A percentile compares a stretch with the other conserved stretches of the same genome.
phyloP scores from a whole-genome alignment of 2,888 invertebrate genomes.

The Crocallis elinguaria region DNA sequence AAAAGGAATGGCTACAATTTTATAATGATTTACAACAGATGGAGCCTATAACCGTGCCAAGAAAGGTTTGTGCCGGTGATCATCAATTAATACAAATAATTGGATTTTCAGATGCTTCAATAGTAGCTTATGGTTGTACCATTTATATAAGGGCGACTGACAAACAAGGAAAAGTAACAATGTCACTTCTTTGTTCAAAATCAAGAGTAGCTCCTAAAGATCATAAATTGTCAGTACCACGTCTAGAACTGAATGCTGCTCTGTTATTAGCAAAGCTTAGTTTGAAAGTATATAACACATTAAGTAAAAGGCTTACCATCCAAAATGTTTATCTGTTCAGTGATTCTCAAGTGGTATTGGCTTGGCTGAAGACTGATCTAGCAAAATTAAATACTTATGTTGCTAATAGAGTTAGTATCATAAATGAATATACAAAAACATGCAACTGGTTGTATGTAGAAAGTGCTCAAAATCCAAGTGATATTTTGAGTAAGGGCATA shows the following conservation, averaged over 20 bases:
- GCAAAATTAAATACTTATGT: background rate
- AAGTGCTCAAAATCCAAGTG: background rate
- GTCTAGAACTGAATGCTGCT: background rate
- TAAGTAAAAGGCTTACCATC: background rate
- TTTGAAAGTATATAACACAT: background rate
- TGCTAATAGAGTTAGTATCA: background rate
- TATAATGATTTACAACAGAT: background rate
- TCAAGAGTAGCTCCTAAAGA: background rate
- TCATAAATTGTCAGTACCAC: background rate
- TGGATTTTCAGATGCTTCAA: background rate
- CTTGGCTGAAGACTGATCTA: background rate
- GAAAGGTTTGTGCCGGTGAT: too few species aligned
- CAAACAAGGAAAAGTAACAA: background rate
- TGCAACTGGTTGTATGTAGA: background rate
- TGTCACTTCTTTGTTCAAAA: background rate
- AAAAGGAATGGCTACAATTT: background rate
- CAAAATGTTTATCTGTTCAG: background rate
- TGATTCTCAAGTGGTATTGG: background rate
- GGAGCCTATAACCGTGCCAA: background rate
- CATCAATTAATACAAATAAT: background rate
- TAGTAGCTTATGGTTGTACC: background rate
- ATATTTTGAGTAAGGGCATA: background rate
- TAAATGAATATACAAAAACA: background rate
- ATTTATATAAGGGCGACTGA: background rate
- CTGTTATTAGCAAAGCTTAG: background rate